Base-by-base conservation (phyloP, 2,888 invertebrate genomes). In the Deilephila elpenor region DNA sequence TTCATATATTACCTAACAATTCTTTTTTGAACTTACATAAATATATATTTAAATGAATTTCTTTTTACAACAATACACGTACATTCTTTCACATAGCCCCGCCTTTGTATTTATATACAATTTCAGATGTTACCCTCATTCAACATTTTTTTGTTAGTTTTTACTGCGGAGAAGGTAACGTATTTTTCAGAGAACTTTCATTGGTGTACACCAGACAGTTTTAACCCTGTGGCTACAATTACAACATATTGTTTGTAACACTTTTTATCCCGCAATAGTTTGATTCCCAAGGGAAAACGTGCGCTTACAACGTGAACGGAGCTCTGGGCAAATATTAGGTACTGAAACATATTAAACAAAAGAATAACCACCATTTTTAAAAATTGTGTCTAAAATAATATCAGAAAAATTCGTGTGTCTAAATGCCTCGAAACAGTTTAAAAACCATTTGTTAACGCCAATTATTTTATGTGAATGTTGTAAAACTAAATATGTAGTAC, bases 181-280 rank as follows among this genome's bases (percentile, higher is more conserved):
- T 61, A 61, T 25, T 61, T 61, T 61, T 29, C 60, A 29, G 60
- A 0, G 29, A 61, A 61, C 5, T 29, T 29, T 61, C 29, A 61
- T 61, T 3, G 17, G 14, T 61, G 25, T 61, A 17, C 29, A 61
- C 17, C 29, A 17, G 60, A n/a, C n/a, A 5, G 56, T 56, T 56
- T 56, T 19, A 56, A 56, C 56, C 56, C 56, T n/a, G 44, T 19
- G 56, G 56, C 56, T 56, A n/a, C 60, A 61, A 29, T 29, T 29
- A 61, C 60, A 61, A 17, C 60, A 61, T 62, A 62, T 19, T 34
- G 34, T 62, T n/a, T 14, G 62, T 62, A 19, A 5, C 34, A 1
- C 62, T 62, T 32, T 60, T 62, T 34, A 62, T 62, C 34, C 62
- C 6, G 62, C 34, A 62, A 34, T 34, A 62, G 62, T 62, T 62